Base-by-base conservation (phyloP, 2,888 invertebrate species). In the Aromia moschata region DNA sequence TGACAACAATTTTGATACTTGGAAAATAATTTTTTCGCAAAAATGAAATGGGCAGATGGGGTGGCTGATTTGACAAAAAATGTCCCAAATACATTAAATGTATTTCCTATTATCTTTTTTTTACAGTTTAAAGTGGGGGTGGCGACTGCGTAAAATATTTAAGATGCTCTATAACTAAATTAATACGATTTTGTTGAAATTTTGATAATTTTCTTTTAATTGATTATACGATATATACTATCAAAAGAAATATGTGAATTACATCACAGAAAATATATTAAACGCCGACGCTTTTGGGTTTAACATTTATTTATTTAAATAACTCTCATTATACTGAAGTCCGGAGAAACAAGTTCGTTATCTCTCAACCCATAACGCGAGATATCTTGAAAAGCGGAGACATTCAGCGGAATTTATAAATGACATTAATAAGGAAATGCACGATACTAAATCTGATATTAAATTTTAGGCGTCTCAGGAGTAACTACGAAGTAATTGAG, bases 351-450 rank as follows among this genome's bases (percentile, higher is more conserved):
- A 51, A 51, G 30, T 11, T 40, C 17, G 36, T 31, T 20, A 36
- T 30, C 10, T 38, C n/a, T n/a, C n/a, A 2, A 14, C 18, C 14
- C 14, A 12, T 20, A 49, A 20, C 33, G n/a, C 49, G 16, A 25
- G 15, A 37, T 52, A 55, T 40, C 44, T 45, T 38, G 25, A 31
- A 46, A 46, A 46, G 56, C 46, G 17, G 33, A 38, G 37, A 46
- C 41, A 47, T 45, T 37, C 47, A 46, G 25, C 17, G 31, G 40
- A 56, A 56, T 56, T 56, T 56, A 47, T 40, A 47, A 47, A 31
- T 11, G 45, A 41, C 56, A 30, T 56, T 56, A 56, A 56, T 56
- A 47, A 47, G 56, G 47, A 56, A 56, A 56, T 47, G 56, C 47
- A 56, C 46, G 56, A 38, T 45, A 46, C 37, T 56, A 56, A 56